Conservation (phyloP, 1,140 invertebrate genomes). For the Caenorhabditis tropicalis region DNA sequence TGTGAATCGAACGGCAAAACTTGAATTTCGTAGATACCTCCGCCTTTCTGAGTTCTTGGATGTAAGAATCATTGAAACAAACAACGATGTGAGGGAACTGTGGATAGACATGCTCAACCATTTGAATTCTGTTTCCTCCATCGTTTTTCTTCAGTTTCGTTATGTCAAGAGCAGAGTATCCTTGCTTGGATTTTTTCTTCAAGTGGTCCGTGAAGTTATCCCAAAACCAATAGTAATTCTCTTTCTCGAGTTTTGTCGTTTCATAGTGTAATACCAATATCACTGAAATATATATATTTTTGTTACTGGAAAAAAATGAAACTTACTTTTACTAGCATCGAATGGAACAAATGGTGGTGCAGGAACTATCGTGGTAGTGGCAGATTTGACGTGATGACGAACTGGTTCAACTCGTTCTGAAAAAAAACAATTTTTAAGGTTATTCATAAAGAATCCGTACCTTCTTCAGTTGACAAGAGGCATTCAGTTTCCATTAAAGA, state of each 20-base stretch:
- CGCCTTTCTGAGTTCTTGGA: neutral
- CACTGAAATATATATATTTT: neutral
- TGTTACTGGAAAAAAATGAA: neutral
- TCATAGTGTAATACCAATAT: conserved; percentile 30
- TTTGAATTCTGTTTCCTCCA: neutral
- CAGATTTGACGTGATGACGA: no score
- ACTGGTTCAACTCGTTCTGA: neutral
- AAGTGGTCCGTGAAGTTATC: conserved; percentile 5
- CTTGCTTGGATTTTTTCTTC: neutral
- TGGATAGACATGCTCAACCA: neutral
- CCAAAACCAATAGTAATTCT: neutral
- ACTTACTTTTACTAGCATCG: conserved; percentile 71
- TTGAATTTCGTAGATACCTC: neutral
- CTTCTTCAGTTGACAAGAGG: neutral
- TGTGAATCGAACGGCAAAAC: neutral
- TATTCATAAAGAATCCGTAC: neutral
- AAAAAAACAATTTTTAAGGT: neutral
- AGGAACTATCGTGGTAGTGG: neutral
- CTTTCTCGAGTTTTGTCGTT: neutral
- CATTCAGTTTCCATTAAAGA: neutral
- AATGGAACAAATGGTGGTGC: neutral
- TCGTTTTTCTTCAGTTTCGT: neutral
- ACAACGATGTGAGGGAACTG: conserved; percentile 2
- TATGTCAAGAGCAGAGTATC: neutral
- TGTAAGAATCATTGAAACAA: conserved; percentile 6